Base-by-base conservation (phyloP, 2,113 vertebrate genomes). In the Labeo catla region DNA sequence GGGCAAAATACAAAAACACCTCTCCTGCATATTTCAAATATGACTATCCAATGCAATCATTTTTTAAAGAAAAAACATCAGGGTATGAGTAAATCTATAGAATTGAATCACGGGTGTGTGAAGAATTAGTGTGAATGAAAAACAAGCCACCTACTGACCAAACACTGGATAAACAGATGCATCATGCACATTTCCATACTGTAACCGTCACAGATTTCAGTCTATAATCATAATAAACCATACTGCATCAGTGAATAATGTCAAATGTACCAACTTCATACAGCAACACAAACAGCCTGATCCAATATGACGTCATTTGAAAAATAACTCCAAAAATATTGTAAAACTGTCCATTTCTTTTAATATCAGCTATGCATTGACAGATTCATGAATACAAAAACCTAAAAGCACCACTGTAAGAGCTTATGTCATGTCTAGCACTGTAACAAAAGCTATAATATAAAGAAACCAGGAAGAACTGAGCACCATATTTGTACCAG, bases 401-500 rank as follows among this genome's bases (percentile, higher is more conserved):
- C 3, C 0, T 34, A 11, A 19, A 78, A 81, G 79, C 79, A 81
- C 79, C 79, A 49, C 9, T 10, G 43, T 81, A 28, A 28, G 8
- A 65, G 78, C 43, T 81, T 34, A 47, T 47, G 39, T 72, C 39
- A 72, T 21, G 47, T 61, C 21, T 43, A 47, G 12, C 57, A 49
- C 5, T 6, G 15, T 59, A 79, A 57, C 54, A 23, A 21, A n/a
- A n/a, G 34, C 5, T 59, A 8, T 63, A 65, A 80, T 63, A 45
- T 5, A 80, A 9, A 59, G 9, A 8, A 59, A 43, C 76, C 19
- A 43, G 21, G 21, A 43, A 23, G n/a, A 6, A 3, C 2, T 47
- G 59, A 81, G 79, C 79, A 81, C 78, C 78, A 16, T 65, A 28
- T 65, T 16, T 81, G 59, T 81, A 81, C 79, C 59, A 81, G 59